Percentiles rank a stretch among this genome's conserved stretches.
These are phyloP conservation scores for Luscinia megarhynchos DNA, from an alignment of 2,797 vertebrate species.

Conservation along the genomic window DNA sequence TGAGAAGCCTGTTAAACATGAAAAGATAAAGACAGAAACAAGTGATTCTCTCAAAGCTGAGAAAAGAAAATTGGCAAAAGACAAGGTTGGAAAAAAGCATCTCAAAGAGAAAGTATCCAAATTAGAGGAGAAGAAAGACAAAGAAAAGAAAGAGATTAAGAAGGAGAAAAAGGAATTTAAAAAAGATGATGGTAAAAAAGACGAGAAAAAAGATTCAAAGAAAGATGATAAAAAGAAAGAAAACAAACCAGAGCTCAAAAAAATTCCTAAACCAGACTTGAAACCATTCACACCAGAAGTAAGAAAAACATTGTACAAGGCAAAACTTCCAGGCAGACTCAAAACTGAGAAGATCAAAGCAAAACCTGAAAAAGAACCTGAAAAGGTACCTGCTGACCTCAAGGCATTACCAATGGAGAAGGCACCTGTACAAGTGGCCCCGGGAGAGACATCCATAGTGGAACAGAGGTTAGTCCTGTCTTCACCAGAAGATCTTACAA, in stretches of 20 bases:
- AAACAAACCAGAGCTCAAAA: conserved; percentile 89
- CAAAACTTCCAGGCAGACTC: conserved; percentile 88
- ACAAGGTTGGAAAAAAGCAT: conserved; percentile 90
- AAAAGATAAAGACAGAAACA: conserved; percentile 81
- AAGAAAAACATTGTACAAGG: conserved; percentile 94
- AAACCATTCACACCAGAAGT: conserved; percentile 97
- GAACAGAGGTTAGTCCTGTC: conserved; percentile 87
- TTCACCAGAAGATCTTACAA: conserved; percentile 96
- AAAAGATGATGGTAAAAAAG: conserved; percentile 91
- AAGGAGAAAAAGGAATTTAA: conserved; percentile 90
- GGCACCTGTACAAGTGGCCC: conserved; percentile 56
- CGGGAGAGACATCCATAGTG: conserved; percentile 66
- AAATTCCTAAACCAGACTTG: conserved; percentile 91
- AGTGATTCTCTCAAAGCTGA: conserved; percentile 86
- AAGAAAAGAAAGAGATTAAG: conserved; percentile 95
- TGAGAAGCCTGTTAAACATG: conserved; percentile 86
- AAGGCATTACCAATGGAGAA: conserved; percentile 69
- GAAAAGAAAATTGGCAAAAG: conserved; percentile 91
- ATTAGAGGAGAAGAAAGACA: conserved; percentile 97
- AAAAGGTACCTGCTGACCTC: conserved; percentile 76
- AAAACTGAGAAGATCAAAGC: conserved; percentile 88
- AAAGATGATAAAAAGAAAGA: conserved; percentile 96
- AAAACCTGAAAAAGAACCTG: conserved; percentile 81
- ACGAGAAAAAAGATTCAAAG: conserved; percentile 92
- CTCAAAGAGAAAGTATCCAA: conserved; percentile 90